Evolutionary conservation across 2,888 invertebrate genomes (phyloP), one percentile per base, ranked within the genome.

Genomic region (Tanytarsus gracilentus): DNA sequence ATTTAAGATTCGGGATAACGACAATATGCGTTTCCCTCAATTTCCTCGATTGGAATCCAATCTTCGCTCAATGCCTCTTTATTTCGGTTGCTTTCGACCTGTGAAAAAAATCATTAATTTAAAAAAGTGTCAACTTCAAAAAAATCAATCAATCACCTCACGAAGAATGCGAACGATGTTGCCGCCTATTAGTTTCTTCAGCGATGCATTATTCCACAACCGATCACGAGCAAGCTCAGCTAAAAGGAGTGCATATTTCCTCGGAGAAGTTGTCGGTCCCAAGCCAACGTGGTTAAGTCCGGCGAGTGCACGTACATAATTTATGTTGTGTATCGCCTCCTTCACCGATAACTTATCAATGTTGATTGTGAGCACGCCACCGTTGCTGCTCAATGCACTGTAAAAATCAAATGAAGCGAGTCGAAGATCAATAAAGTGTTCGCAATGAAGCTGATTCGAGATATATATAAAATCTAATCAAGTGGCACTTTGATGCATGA

Each of bases 221-320:
- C 80, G 71, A 65, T 79, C 78, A 25, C 78, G 71, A 0, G 80
- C 77, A 52, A 84, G 66, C 67, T 82, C 82, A 4, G 82, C 81
- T 63, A 84, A 71, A 18, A 84, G 69, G 21, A 78, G 72, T 0
- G 83, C 79, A 67, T 82, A 84, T 62, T 72, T 73, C 50, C 72
- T 71, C 63, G 75, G 74, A 3, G 75, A 73, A 9, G 74, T 70
- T 21, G 83, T 83, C 18, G 36, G 25, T 2, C 60, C 60, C 25
- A 84, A 72, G 3, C 83, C 84, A 61, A 84, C 79, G 65, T 83
- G 82, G 67, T 83, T 81, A 30, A 82, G 78, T 8, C 84, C 84
- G 49, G 82, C 81, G 52, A 80, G 77, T 64, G 76, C 76, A 51
- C 82, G 75, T 64, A 84, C 81, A 70, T 83, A 80, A 69, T 83